A percentile compares a stretch with the other conserved stretches of the same genome.
Conservation (phyloP, 2,113 vertebrate genomes). For the Sitta europaea region DNA sequence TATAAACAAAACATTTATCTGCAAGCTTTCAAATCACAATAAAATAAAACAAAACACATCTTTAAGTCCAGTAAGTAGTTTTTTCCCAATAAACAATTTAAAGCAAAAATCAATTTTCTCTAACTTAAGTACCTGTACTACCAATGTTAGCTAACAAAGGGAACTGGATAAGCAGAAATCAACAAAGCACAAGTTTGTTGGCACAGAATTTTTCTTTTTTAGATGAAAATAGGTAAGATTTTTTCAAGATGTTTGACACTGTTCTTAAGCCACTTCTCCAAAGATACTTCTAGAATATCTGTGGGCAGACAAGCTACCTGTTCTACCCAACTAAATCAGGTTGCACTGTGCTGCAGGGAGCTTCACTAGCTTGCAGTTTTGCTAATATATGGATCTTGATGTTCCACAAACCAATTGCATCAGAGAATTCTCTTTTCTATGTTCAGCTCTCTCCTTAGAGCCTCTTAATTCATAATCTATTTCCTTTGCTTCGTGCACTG, state of each 20-base stretch:
- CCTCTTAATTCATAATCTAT: not conserved
- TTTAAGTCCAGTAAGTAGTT: not conserved
- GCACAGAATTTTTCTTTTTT: not conserved
- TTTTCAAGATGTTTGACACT: not conserved
- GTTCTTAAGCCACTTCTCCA: not conserved
- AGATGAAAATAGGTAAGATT: not conserved
- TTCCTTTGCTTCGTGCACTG: not conserved
- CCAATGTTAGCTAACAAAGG: not conserved
- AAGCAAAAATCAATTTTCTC: not conserved
- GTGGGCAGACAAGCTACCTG: not conserved
- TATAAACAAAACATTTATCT: not conserved
- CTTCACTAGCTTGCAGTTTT: not conserved
- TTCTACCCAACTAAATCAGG: not conserved
- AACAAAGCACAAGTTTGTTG: not conserved
- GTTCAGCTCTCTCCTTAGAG: not conserved
- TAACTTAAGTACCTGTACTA: not conserved
- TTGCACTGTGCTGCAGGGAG: not conserved
- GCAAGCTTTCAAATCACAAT: not conserved
- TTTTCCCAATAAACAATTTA: not conserved
- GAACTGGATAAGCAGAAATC: not conserved
- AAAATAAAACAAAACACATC: not conserved
- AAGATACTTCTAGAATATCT: not conserved
- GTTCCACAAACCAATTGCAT: not conserved
- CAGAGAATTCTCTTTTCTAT: not conserved
- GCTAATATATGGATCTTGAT: not conserved